Evolutionary conservation across 2,113 vertebrate species (phyloP), one percentile per base, ranked within the genome.

Genomic region (Gavia stellata): DNA sequence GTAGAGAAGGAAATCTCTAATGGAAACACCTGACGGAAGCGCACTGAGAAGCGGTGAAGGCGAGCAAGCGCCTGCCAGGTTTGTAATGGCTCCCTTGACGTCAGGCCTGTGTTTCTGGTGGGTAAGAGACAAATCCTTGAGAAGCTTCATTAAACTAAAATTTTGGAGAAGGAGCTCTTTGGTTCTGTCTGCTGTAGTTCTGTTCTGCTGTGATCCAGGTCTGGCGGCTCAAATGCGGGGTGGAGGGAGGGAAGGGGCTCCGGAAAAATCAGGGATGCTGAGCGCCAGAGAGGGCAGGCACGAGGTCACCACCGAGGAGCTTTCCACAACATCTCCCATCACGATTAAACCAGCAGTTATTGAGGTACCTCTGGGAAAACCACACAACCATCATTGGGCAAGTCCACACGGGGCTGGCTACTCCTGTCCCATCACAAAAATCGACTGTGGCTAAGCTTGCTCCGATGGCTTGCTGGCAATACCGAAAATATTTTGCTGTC

Each of bases 21-120:
- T 9, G 24, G 68, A 18, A 73, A 28, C 3, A 12, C 31, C 29
- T 4, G 18, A 11, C 0, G 31, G 45, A 42, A 10, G 28, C 9
- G 0, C 25, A 8, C 19, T 13, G 50, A 21, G 2, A 28, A 49
- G 58, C 1, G 1, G 18, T 0, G 14, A 53, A 63, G 59, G 52
- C 10, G 7, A 52, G 33, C 19, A 3, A 40, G 58, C 3, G 14
- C 38, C 40, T 65, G 36, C 84, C 61, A 29, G 5, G 31, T 49
- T 8, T 50, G 10, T 20, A 14, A 50, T 1, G 16, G 63, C 63
- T 82, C 49, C 62, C 45, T 28, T 2, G 25, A n/a, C 87, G 66
- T n/a, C 84, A 70, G 19, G n/a, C 55, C 24, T 11, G 1, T 31
- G 14, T 12, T 73, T 38, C 63, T 63, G 25, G 12, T 25, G 29